phyloP scores from a whole-genome alignment of 2,113 vertebrate genomes.

The Centropus bengalensis region DNA sequence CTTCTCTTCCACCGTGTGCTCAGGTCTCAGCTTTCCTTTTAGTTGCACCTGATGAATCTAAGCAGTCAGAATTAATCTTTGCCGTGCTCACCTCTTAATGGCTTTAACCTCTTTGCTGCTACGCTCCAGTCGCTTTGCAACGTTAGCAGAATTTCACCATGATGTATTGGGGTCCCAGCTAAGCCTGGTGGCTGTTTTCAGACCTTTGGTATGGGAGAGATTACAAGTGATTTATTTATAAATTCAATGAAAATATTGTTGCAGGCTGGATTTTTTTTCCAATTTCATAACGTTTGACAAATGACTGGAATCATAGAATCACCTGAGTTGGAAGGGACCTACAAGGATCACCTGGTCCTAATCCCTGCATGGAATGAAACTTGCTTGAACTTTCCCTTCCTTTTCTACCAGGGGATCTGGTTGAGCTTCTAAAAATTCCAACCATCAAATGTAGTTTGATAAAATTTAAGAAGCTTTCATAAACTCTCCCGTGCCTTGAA shows the following conservation, averaged over 20 bases:
- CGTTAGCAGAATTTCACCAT: not conserved
- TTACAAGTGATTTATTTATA: not conserved
- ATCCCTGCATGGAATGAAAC: not conserved
- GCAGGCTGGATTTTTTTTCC: not conserved
- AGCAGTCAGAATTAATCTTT: slow-evolving; percentile 18
- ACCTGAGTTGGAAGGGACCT: too few species aligned
- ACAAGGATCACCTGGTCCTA: too few species aligned
- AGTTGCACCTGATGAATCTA: not conserved
- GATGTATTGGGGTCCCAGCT: not conserved
- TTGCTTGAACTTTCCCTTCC: not conserved
- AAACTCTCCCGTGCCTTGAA: not conserved
- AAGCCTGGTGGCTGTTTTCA: not conserved
- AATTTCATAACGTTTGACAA: not conserved
- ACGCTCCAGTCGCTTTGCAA: not conserved
- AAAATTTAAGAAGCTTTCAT: not conserved
- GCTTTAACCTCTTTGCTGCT: not conserved
- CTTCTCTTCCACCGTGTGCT: not conserved
- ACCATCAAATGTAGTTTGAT: not conserved
- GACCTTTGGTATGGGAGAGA: not conserved
- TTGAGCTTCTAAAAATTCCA: not conserved
- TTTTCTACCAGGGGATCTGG: not conserved
- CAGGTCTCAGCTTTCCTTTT: not conserved
- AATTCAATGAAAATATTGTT: not conserved
- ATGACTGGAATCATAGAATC: not conserved
- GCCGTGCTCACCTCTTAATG: not conserved